Base-by-base conservation (phyloP, 2,797 vertebrate genomes). In the Artibeus lituratus region DNA sequence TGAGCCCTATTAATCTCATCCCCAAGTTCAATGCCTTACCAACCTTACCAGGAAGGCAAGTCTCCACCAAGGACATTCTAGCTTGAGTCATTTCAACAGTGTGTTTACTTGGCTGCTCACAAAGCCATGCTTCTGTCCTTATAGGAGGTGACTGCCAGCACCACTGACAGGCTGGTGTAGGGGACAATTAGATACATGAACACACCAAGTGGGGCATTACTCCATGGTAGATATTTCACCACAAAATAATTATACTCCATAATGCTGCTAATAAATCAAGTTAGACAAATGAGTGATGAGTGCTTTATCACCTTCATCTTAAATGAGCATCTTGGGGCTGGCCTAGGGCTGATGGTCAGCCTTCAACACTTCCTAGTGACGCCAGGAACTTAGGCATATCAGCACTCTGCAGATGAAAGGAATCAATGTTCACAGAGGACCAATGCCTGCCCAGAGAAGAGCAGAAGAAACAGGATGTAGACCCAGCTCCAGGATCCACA, bases 261-360 rank as follows among this genome's bases (percentile, higher is more conserved):
- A 76, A 72, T 35, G 47, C 74, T 53, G 47, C 86, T 94, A 90
- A 92, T 90, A 51, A 77, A 94, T 85, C 82, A 94, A 76, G 73
- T 42, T 21, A 55, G 55, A 69, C 70, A 78, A 74, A 84, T 5
- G 3, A 47, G 57, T 1, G 6, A 67, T 18, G 5, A 4, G 21
- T n/a, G 62, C 89, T 92, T 24, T 57, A 49, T 92, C 91, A 93
- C 78, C 53, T 57, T 86, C 26, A 84, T 65, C 77, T 70, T 74
- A 55, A 78, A 26, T 65, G 81, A 91, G 80, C 69, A 39, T 82
- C 62, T 88, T 3, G 10, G 80, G 74, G 86, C 49, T 84, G 70
- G 82, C 35, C 83, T 37, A 47, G 12, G 86, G 74, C 62, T 76
- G 21, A 62, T 3, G 3, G 22, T 53, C 7, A 19, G 84, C 32